A percentile compares a stretch with the other conserved stretches of the same genome.
Conservation (phyloP, 2,888 invertebrate genomes). For the Lepetodrilus schrolli region DNA sequence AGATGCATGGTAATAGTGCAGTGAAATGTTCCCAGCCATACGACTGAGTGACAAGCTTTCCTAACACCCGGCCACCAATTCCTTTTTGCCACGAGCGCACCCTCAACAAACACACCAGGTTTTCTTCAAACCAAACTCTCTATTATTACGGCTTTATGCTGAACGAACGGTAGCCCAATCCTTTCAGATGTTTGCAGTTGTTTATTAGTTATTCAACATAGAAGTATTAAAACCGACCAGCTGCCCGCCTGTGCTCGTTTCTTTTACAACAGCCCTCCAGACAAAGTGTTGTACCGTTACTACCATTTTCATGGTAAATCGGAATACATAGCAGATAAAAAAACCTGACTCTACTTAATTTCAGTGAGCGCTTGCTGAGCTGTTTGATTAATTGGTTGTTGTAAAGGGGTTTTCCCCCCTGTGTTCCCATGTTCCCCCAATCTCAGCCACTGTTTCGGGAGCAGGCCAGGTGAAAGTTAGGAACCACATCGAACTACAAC, state of each 20-base stretch:
- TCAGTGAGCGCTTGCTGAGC: slow-evolving; percentile 21
- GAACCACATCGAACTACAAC: neutral
- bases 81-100: neutral
- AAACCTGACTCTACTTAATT: slow-evolving; percentile 30
- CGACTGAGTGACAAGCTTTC: neutral
- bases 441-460: slow-evolving; percentile 7
- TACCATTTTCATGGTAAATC: slow-evolving; percentile 28
- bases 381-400: slow-evolving; percentile 31
- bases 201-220: slow-evolving; percentile 22
- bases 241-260: slow-evolving; percentile 18
- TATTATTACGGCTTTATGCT: slow-evolving; percentile 23
- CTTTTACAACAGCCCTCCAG: slow-evolving; percentile 4
- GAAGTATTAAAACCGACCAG: slow-evolving; percentile 23
- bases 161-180: slow-evolving; percentile 23
- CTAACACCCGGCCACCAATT: neutral
- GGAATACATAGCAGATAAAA: slow-evolving; percentile 30
- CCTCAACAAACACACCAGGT: no score
- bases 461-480: neutral
- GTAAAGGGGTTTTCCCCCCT: slow-evolving; percentile 7
- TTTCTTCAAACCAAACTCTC: slow-evolving; percentile 25
- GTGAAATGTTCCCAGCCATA: neutral
- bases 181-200: slow-evolving; percentile 26
- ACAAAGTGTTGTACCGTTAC: slow-evolving; percentile 26
- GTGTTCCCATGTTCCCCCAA: no score
- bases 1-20: neutral